Percentiles rank a stretch among this genome's conserved stretches.
phyloP scores from a whole-genome alignment of 2,888 invertebrate genomes.

The Microplitis deprimator region DNA sequence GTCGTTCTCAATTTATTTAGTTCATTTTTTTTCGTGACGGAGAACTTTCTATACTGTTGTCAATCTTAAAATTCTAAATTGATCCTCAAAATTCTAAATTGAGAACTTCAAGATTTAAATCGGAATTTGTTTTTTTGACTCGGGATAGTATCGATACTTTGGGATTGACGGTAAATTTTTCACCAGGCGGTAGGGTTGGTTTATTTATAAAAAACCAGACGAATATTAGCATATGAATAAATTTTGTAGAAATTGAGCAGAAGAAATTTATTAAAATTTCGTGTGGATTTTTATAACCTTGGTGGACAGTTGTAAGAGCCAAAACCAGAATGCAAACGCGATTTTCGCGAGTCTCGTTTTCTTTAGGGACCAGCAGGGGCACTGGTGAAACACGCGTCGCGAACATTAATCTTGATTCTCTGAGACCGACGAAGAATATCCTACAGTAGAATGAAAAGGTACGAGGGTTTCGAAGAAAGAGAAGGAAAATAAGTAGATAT shows the following conservation, averaged over 20 bases:
- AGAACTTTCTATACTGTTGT: too few species aligned
- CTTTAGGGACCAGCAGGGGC: conserved; percentile 48
- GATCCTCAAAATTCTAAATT: too few species aligned
- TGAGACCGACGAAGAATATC: conserved; percentile 27
- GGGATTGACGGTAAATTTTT: neutral
- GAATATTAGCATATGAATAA: neutral
- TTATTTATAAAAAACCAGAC: neutral
- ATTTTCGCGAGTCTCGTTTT: conserved; percentile 41
- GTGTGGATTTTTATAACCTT: conserved; percentile 9
- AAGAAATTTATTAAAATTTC: conserved; percentile 8
- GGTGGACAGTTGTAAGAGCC: conserved; percentile 7
- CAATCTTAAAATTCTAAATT: too few species aligned
- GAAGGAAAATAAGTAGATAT: conserved; percentile 6
- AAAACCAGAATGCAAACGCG: conserved; percentile 32
- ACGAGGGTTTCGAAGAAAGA: conserved; percentile 9
- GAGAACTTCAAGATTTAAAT: too few species aligned
- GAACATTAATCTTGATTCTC: conserved; percentile 64
- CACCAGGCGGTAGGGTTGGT: neutral
- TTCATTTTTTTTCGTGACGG: too few species aligned
- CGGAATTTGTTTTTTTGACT: too few species aligned
- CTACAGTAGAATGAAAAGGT: conserved; percentile 26
- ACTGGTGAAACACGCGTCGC: conserved; percentile 55
- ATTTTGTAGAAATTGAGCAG: neutral
- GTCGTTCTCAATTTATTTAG: too few species aligned
- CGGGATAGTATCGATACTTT: neutral